phyloP scores from a whole-genome alignment of 2,113 vertebrate genomes.

The Anolis sagrei region DNA sequence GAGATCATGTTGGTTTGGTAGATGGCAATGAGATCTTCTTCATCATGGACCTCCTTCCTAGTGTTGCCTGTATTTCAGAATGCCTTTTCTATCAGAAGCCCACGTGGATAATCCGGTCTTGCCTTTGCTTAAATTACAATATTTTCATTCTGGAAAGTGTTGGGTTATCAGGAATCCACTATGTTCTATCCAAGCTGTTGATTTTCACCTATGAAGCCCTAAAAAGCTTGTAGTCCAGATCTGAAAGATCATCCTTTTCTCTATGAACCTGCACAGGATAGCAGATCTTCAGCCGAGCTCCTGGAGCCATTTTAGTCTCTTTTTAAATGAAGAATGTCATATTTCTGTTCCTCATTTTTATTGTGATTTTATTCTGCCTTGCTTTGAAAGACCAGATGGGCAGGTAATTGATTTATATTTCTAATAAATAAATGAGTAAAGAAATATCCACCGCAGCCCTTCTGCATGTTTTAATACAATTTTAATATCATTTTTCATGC shows the following conservation, averaged over 20 bases:
- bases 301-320: neutral
- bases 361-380: neutral
- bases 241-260: neutral
- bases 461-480: neutral
- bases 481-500: neutral
- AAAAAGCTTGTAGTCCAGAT: neutral
- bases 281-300: neutral
- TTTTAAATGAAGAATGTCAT: neutral
- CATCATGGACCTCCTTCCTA: neutral
- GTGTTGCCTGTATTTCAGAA: neutral
- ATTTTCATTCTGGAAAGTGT: neutral
- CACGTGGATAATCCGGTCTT: neutral
- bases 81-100: neutral
- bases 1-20: neutral
- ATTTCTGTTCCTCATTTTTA: neutral
- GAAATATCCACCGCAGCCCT: neutral
- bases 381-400: neutral
- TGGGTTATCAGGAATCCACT: neutral
- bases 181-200: neutral
- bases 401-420: neutral
- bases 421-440: neutral
- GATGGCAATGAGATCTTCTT: neutral
- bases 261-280: neutral
- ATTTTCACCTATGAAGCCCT: neutral
- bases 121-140: neutral